Evolutionary conservation across 2,888 invertebrate species (phyloP), one percentile per base, ranked within the genome.

Genomic region (Anoplius nigerrimus): DNA sequence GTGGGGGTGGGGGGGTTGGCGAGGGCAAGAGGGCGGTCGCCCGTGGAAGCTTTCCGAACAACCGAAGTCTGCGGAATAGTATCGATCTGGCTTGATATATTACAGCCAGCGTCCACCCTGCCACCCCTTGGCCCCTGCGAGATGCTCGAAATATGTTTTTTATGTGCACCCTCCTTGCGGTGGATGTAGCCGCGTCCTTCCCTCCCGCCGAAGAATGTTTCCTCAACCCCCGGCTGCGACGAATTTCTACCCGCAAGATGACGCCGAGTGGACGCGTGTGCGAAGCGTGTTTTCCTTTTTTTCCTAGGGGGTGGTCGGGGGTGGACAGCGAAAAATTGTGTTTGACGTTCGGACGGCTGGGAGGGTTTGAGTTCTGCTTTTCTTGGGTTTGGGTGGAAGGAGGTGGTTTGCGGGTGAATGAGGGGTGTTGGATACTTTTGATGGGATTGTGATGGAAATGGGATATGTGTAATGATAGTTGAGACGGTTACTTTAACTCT

Each of bases 1-100:
- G 53, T 58, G 53, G 55, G 20, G 34, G 21, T 74, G 42, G 48
- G 20, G 74, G 66, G 66, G 66, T 66, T 51, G 63, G 76, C 60
- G 59, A 74, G 61, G 56, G 63, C 64, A 67, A 51, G 71, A 72
- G 66, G 71, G 72, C 74, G 72, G 71, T 74, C 71, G 60, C 71
- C 62, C 61, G 75, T 69, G 81, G 82, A 78, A 79, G 81, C 80
- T 82, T 83, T 84, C 82, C 81, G 85, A 84, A 84, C 85, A 83
- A 83, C 81, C 83, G 79, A 83, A 84, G 85, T 82, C 83, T 80
- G 84, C 78, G 81, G 84, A 83, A 84, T 83, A 84, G 84, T 86
- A 88, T 88, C 87, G 88, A 88, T 88, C 86, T 85, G 83, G 78
- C 82, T 86, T 87, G 88, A 88, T 88, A 86, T 88, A 88, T 88